A percentile compares a stretch with the other conserved stretches of the same genome.
Evolutionary conservation across 2,797 vertebrate species (phyloP).

Genomic region (Sitta carolinensis): DNA sequence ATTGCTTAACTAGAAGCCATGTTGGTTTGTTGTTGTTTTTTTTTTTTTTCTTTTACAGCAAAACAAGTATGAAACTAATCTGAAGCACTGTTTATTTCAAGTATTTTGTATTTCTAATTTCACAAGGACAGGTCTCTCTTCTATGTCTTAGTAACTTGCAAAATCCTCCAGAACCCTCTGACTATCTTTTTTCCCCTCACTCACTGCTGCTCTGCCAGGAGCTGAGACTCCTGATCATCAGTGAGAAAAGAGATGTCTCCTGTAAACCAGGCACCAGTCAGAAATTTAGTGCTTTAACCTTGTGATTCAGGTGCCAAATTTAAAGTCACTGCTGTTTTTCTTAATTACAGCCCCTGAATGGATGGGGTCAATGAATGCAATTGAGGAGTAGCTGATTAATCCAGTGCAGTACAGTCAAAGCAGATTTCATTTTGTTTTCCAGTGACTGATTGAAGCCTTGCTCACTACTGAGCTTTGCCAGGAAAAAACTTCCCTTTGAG

Average conservation of each 20-base stretch:
- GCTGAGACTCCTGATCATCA: neutral
- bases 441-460: neutral
- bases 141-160: neutral
- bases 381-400: constrained; percentile 49
- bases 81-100: neutral
- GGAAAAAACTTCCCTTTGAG: neutral
- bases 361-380: constrained; percentile 40
- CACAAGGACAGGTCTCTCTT: neutral
- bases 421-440: constrained; percentile 37
- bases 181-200: neutral
- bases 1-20: neutral
- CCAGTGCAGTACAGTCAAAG: constrained; percentile 25
- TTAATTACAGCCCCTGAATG: constrained; percentile 57
- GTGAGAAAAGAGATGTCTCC: neutral
- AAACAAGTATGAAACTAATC: neutral
- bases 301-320: constrained; percentile 45
- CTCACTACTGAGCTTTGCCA: neutral
- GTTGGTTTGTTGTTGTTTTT: too few relatives aligned
- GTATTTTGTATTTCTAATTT: neutral
- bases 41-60: neutral
- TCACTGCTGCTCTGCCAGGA: neutral
- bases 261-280: constrained; percentile 39
- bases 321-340: constrained; percentile 42
- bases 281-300: constrained; percentile 53
- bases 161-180: neutral